Evolutionary conservation across 2,888 invertebrate genomes (phyloP), one percentile per base, ranked within the genome.

Genomic region (Campaea margaritaria): DNA sequence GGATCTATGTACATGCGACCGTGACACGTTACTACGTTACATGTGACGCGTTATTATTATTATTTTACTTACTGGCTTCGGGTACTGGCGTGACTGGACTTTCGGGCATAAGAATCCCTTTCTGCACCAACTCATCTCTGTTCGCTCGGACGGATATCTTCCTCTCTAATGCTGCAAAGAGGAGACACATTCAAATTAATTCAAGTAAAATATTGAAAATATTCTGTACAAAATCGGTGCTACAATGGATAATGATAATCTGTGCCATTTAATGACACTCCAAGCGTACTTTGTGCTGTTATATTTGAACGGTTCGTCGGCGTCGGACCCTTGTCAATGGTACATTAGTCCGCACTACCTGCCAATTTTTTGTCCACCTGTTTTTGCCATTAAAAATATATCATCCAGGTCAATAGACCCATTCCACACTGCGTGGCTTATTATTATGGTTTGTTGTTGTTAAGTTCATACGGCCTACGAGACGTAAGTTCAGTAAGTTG

Each of bases 101-200:
- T 85, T 98, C 98, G 77, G 98, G 97, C 86, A 97, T 90, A 72
- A 99, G 94, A 78, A 99, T 98, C 82, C 99, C 98, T 93, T 98
- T 98, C 93, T 98, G 97, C 87, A 99, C 97, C 94, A 99, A 94
- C 90, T 99, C 99, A 92, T 99, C 98, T 93, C 98, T 95, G 93
- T 98, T 98, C 88, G 98, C 97, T 93, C 99, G 96, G 94, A 99
- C 97, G 91, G 98, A 99, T 94, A 99, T 98, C 94, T 99, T 98
- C 89, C 99, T 95, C 93, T 99, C 99, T 94, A 99, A 95, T 77
- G 98, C 98, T 99, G 94, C 69, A 93, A 94, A 81, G 72, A 82
- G 64, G 68, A 70, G 72, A 53, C 54, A 14, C n/a, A 36, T 36
- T 5, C 36, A 5, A n/a, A n/a, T 36, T 12, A 39, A 8, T 14